These are phyloP conservation scores for Paramuricea clavata DNA, from an alignment of 92 coral and sea anemone genomes.

Conservation along the genomic window DNA sequence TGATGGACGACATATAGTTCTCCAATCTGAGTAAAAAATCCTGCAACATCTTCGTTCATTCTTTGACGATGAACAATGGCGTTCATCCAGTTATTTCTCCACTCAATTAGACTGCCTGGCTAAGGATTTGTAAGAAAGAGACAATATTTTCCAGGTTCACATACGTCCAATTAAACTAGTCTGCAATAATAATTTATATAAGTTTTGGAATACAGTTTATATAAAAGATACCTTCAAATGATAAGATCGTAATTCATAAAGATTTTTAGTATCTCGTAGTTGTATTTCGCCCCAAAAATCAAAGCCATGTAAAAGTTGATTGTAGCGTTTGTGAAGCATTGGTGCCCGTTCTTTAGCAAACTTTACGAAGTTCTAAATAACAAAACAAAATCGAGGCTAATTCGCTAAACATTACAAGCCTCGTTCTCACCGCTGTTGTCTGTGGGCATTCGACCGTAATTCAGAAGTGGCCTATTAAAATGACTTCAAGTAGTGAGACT, in stretches of 20 bases:
- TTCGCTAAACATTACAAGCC: no score
- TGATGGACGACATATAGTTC: conserved; percentile 96
- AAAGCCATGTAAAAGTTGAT: conserved; percentile 88
- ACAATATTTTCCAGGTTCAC: background rate
- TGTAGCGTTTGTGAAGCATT: conserved; percentile 90
- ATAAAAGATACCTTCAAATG: conserved; percentile 81
- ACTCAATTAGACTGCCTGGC: conserved; percentile 98
- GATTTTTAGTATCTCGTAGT: conserved; percentile 79
- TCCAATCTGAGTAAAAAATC: conserved; percentile 97
- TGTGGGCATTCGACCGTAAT: no score
- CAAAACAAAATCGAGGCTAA: no score
- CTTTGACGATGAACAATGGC: conserved; percentile 91
- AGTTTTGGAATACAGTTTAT: no score
- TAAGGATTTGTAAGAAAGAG: conserved; percentile 32
- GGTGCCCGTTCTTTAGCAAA: conserved; percentile 88
- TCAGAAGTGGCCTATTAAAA: no score
- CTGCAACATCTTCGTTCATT: conserved; percentile 92
- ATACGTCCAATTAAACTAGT: background rate
- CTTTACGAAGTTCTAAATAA: conserved; percentile 76
- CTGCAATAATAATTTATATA: no score
- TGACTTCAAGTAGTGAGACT: no score
- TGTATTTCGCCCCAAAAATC: conserved; percentile 94
- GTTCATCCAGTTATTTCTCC: conserved; percentile 98
- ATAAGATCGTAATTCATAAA: conserved; percentile 94
- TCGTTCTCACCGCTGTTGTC: no score